Percentiles rank a stretch among this genome's conserved stretches.
Evolutionary conservation across 1,140 invertebrate genomes (phyloP).

Genomic region (Bombus impatiens): DNA sequence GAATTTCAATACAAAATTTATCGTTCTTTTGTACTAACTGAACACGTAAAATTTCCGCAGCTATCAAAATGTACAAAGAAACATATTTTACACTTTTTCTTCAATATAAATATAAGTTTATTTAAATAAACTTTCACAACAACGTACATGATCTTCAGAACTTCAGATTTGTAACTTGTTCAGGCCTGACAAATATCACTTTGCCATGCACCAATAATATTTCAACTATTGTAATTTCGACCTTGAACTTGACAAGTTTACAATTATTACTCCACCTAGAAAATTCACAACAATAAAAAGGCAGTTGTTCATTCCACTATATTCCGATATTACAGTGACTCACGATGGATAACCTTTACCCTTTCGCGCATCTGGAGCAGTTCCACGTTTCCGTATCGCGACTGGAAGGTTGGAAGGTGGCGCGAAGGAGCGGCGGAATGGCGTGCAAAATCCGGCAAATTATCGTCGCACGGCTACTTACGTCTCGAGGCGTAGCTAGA

Average conservation of each 20-base stretch:
- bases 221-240: too few species aligned
- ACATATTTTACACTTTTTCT: too few species aligned
- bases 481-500: background rate
- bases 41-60: too few species aligned
- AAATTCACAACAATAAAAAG: background rate
- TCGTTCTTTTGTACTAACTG: too few species aligned
- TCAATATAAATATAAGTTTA: too few species aligned
- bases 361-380: background rate
- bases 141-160: background rate
- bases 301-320: background rate
- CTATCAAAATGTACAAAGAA: too few species aligned
- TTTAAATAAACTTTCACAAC: too few species aligned
- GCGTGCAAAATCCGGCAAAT: slow-evolving; percentile 41
- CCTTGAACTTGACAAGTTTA: background rate
- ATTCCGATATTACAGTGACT: background rate
- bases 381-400: background rate
- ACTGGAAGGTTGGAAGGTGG: too few species aligned
- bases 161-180: background rate
- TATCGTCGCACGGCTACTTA: slow-evolving; percentile 22
- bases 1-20: too few species aligned
- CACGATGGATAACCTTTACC: slow-evolving; percentile 1
- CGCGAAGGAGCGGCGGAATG: slow-evolving; percentile 8
- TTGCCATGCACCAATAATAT: too few species aligned
- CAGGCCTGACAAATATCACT: too few species aligned
- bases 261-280: background rate